Evolutionary conservation across 2,888 invertebrate species (phyloP), one percentile per base, ranked within the genome.

Genomic region (Heliconius ethilla): DNA sequence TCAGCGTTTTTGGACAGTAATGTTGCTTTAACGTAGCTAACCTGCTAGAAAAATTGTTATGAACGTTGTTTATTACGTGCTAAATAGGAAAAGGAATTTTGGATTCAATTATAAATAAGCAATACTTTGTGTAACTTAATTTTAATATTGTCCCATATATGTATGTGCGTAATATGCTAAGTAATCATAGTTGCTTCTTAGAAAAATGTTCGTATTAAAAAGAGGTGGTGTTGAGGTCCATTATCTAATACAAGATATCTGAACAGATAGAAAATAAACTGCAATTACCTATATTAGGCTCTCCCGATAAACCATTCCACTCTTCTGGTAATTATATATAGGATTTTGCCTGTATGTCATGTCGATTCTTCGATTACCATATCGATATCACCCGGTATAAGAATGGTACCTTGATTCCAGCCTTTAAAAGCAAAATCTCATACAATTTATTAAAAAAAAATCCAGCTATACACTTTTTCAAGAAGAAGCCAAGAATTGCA

Each of bases 1-100:
- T 78, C 80, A 77, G 79, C 76, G 70, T 80, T 78, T 76, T 76
- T 80, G 72, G 73, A 62, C 74, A 74, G 73, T 74, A 77, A 77
- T 77, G 67, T 67, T n/a, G 27, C 73, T 22, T 77, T 73, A 77
- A 72, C 33, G 72, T 72, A 72, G 59, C 37, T 72, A 59, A 59
- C 72, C 70, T 72, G 55, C n/a, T 55, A 72, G 33, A 72, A 72
- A 72, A 72, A 72, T 59, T 59, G 29, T 59, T 59, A 59, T 72
- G 29, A 33, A n/a, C 29, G 33, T 72, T 72, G 22, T 69, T 69
- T 69, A 69, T 40, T 40, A 40, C 37, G 5, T 69, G 67, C 22
- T 37, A 37, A 67, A 67, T 37, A 70, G 33, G 13, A 37, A 29
- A 9, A 55, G 29, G 27, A n/a, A 15, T 33, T 55, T 70, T 29